phyloP scores from a whole-genome alignment of 2,113 vertebrate species.

The Misgurnus anguillicaudatus region DNA sequence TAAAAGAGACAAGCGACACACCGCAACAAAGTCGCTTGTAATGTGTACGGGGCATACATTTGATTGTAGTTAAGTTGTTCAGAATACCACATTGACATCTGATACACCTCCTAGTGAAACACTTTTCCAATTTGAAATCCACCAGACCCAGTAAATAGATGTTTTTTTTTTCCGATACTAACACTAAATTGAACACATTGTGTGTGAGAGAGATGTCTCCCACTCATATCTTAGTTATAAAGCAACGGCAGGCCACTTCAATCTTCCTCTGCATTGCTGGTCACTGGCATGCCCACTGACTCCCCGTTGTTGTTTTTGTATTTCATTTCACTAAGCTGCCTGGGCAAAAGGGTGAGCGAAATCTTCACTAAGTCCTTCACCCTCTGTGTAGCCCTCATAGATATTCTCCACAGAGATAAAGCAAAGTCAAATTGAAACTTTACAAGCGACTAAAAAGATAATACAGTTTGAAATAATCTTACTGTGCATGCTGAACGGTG shows the following conservation, averaged over 20 bases:
- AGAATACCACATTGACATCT: not conserved
- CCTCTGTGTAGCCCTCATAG: constrained; percentile 49
- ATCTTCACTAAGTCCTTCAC: constrained; percentile 61
- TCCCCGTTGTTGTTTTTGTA: constrained; percentile 60
- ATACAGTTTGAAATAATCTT: constrained; percentile 71
- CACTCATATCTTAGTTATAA: constrained; percentile 42
- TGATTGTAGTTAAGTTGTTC: not conserved
- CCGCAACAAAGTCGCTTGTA: no score
- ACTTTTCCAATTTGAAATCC: not conserved
- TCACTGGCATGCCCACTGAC: constrained; percentile 54
- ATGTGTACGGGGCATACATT: no score
- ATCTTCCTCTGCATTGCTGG: constrained; percentile 54
- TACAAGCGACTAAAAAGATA: constrained; percentile 63
- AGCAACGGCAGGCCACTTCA: constrained; percentile 44
- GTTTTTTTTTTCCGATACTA: not conserved
- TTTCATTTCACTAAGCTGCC: constrained; percentile 67
- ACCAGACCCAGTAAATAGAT: not conserved
- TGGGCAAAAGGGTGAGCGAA: constrained; percentile 59
- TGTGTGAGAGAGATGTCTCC: constrained; percentile 26
- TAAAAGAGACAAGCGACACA: no score
- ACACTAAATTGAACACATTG: constrained; percentile 40
- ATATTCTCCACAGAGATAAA: constrained; percentile 68
- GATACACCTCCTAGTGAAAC: not conserved
- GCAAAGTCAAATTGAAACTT: constrained; percentile 64
- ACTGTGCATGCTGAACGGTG: constrained; percentile 64